Base-by-base conservation (phyloP, 2,797 vertebrate genomes). In the Pseudochromis fuscus region DNA sequence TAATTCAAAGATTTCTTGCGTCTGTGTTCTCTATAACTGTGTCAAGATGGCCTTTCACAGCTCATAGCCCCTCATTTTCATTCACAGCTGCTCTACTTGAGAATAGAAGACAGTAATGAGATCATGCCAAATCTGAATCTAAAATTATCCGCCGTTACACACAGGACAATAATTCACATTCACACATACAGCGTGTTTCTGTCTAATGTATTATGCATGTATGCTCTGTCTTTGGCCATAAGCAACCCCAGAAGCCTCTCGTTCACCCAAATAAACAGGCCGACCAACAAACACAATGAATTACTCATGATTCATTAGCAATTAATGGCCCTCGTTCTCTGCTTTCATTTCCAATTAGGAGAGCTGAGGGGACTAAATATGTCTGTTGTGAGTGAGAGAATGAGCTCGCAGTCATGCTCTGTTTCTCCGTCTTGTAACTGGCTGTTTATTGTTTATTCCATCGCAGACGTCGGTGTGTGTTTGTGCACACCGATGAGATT, bases 271-370 rank as follows among this genome's bases (percentile, higher is more conserved):
- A 93, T 93, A 93, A 93, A 93, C 92, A 93, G 88, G 83, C 82
- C 89, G 86, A 91, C 91, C 88, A 89, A 79, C 92, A 92, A 94
- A 93, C 93, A 93, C 90, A 91, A 94, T 95, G 90, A 94, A 95
- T 94, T 94, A 94, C 92, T 93, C 93, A 94, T 94, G 93, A 94
- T 92, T 93, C 93, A 94, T 94, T 93, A 94, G 92, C 93, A 94
- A 94, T 94, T 93, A 94, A 94, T 94, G 92, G 84, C 78, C 82
- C 90, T 88, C 83, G 78, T 89, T 90, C 88, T 81, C 62, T 79
- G 85, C 89, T 94, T 94, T 94, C 90, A 93, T 94, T 93, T 93
- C 89, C 91, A 93, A 94, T 93, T 94, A 93, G 89, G 75, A 67
- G 80, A 58, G 89, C 90, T 89, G 89, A 89, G 81, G 81, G 89